Evolutionary conservation across 2,888 invertebrate species (phyloP), one percentile per base, ranked within the genome.

Genomic region (Stenotaenia linearis): DNA sequence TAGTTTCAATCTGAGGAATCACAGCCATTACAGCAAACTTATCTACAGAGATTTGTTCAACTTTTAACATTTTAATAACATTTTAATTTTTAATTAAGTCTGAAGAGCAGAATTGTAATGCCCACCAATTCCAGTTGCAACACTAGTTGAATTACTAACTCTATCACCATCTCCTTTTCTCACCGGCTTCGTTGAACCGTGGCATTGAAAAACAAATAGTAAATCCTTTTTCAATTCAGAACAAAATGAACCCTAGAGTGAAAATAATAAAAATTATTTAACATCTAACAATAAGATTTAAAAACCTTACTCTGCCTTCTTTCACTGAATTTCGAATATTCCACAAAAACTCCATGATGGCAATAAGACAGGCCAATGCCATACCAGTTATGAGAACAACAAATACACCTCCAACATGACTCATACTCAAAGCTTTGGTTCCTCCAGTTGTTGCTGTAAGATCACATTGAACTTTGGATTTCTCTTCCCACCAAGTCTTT

Each of bases 401-500:
- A 86, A 97, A 97, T 6, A 97, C 96, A 5, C 97, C 97, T 56
- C 97, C 97, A 28, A 97, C 96, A 88, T 98, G 98, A 37, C 96
- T 95, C 83, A 99, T 89, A 79, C 85, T 87, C 69, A 88, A 87
- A 77, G 85, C 84, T 40, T 84, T 84, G 6, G 23, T 21, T 1
- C 76, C 61, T 18, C 79, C 79, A 12, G 56, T n/a, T 18, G 56
- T 18, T 21, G 5, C 7, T 9, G 78, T 80, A 10, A 75, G 81
- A 18, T 81, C 82, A 77, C 82, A 82, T 56, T 82, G 82, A 15
- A 81, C 77, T 23, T 95, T 96, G 35, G 94, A 90, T 88, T 93
- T 94, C 87, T 95, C 93, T 85, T 95, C 95, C 98, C 98, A 98
- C 98, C 98, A 98, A 86, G 93, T 92, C 35, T 96, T 95, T 89